Conservation (phyloP, 2,113 vertebrate genomes). For the Ptilonorhynchus violaceus region DNA sequence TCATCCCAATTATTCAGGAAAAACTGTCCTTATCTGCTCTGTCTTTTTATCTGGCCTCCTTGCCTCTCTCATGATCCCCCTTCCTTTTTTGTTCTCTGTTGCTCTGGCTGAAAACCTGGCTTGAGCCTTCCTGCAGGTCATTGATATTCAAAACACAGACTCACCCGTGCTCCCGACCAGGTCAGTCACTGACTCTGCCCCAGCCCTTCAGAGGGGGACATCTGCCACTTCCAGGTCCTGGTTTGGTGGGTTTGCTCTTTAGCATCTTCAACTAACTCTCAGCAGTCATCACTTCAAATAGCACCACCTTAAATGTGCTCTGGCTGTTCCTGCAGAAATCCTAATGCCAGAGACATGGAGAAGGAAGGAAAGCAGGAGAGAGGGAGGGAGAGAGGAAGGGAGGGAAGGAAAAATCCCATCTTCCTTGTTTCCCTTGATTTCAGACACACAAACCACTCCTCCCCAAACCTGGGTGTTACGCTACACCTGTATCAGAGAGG, state of each 20-base stretch:
- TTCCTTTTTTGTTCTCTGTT: neutral
- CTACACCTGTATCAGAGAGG: no score
- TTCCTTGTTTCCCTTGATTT: neutral
- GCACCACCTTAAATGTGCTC: accelerated
- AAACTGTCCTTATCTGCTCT: neutral
- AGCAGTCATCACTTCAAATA: neutral
- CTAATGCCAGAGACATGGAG: neutral
- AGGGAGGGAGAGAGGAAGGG: neutral
- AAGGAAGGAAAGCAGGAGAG: no score
- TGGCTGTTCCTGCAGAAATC: neutral
- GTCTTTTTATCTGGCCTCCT: neutral
- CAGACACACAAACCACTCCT: accelerated
- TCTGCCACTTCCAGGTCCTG: accelerated
- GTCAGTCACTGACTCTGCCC: no score
- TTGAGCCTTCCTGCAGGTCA: conserved; percentile 66
- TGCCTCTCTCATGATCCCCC: neutral
- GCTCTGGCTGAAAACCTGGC: conserved; percentile 56
- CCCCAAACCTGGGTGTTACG: no score
- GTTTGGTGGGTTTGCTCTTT: neutral
- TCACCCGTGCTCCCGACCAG: accelerated
- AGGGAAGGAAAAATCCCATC: no score
- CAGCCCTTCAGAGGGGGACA: neutral
- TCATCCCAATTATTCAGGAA: neutral
- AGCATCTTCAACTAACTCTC: neutral
- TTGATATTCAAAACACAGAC: conserved; percentile 5